A percentile compares a stretch with the other conserved stretches of the same genome.
Evolutionary conservation across 2,888 invertebrate species (phyloP).

Genomic region (Scrobipalpa atriplicella): DNA sequence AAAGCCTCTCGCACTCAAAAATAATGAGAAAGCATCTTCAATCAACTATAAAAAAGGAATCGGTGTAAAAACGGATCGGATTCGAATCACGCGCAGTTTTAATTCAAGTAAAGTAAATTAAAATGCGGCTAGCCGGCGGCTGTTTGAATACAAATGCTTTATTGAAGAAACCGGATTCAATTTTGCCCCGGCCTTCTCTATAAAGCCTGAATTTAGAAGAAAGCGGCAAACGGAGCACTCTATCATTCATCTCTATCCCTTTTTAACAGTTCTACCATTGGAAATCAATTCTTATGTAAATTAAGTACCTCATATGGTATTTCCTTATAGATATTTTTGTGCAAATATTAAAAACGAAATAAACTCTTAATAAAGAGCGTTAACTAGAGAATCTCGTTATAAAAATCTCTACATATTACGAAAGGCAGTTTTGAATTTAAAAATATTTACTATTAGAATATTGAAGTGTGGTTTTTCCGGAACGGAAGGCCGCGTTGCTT

Average conservation of each 20-base stretch:
- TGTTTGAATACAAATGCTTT: constrained; percentile 80
- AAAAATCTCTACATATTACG: no score
- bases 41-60: constrained; percentile 79
- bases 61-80: constrained; percentile 62
- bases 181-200: constrained; percentile 54
- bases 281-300: no score
- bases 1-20: constrained; percentile 41
- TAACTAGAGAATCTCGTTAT: no score
- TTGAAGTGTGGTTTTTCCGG: no score
- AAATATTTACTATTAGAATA: no score
- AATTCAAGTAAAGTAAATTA: constrained; percentile 81
- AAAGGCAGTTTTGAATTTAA: no score
- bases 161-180: constrained; percentile 68
- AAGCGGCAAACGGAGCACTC: not conserved
- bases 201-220: constrained; percentile 19
- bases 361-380: no score
- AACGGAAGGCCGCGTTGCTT: no score
- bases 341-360: no score
- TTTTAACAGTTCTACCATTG: no score
- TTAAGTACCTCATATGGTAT: no score
- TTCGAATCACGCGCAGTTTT: constrained; percentile 80
- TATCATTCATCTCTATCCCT: not conserved
- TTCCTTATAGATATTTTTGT: no score
- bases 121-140: constrained; percentile 70
- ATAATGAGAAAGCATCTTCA: constrained; percentile 67